Evolutionary conservation across 2,113 vertebrate genomes (phyloP).

Genomic region (Muntiacus muntjak): DNA sequence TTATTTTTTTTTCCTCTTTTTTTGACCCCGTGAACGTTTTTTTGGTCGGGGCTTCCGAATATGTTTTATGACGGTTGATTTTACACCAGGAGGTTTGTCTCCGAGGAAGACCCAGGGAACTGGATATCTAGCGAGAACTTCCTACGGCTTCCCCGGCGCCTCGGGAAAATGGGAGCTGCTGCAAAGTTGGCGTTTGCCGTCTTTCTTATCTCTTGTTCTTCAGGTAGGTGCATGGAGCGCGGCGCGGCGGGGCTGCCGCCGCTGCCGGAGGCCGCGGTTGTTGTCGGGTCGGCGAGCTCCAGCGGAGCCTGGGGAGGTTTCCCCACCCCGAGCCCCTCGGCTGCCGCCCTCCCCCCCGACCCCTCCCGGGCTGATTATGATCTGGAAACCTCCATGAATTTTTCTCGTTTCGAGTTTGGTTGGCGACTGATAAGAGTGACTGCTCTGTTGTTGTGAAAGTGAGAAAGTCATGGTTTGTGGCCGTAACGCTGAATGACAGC

Average conservation of each 20-base stretch:
- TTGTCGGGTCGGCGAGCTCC: constrained; percentile 24
- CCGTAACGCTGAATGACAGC: constrained; percentile 68
- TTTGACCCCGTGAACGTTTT: constrained; percentile 48
- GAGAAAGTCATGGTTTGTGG: constrained; percentile 73
- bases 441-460: constrained; percentile 61
- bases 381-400: constrained; percentile 50
- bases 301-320: not conserved
- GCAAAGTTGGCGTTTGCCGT: constrained; percentile 98
- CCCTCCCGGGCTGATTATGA: not conserved
- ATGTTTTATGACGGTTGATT: constrained; percentile 79
- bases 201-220: constrained; percentile 98
- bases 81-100: constrained; percentile 77
- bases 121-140: constrained; percentile 80
- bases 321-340: not conserved
- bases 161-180: constrained; percentile 97
- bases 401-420: constrained; percentile 28
- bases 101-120: constrained; percentile 77
- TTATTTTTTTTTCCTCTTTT: not conserved
- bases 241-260: constrained; percentile 21
- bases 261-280: not conserved
- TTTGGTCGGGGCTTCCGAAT: constrained; percentile 67
- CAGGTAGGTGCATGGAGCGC: constrained; percentile 88
- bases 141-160: constrained; percentile 77
- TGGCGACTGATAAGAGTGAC: constrained; percentile 31
- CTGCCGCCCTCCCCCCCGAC: not conserved